These are phyloP conservation scores for Cheilinus undulatus DNA, from an alignment of 2,113 vertebrate species.

Conservation along the genomic window DNA sequence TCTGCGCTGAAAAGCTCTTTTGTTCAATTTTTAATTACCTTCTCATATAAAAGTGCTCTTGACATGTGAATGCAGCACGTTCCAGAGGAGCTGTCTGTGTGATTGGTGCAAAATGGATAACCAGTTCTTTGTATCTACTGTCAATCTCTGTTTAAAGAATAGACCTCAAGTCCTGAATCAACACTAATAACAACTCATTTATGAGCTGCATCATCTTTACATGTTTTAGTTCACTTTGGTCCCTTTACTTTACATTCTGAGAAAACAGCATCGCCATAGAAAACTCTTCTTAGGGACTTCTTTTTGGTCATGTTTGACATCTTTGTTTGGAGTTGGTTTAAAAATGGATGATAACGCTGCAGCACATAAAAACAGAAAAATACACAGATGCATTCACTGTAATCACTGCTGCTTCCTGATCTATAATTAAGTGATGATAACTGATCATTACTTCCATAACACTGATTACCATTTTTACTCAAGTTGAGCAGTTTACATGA, in stretches of 20 bases:
- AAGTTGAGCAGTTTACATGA: neutral
- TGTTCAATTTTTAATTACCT: conserved; percentile 82
- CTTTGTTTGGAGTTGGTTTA: conserved; percentile 22
- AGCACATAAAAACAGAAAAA: conserved; percentile 6
- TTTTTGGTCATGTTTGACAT: conserved; percentile 5
- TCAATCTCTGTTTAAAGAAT: conserved; percentile 55
- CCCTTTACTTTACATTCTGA: conserved; percentile 33
- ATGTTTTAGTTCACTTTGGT: conserved; percentile 40
- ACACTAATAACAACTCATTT: conserved; percentile 45
- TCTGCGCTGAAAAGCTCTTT: conserved; percentile 74
- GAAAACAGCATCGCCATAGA: conserved; percentile 29
- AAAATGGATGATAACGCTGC: conserved; percentile 5
- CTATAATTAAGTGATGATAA: conserved; percentile 26
- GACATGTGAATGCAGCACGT: conserved; percentile 66
- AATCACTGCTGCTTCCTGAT: conserved; percentile 29
- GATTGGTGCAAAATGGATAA: conserved; percentile 73
- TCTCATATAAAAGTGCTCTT: conserved; percentile 73
- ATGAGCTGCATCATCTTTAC: conserved; percentile 56
- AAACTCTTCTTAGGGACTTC: neutral
- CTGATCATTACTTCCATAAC: conserved; percentile 1
- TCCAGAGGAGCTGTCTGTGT: conserved; percentile 59
- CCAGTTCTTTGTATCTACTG: conserved; percentile 58
- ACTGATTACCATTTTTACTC: neutral
- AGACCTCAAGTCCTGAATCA: conserved; percentile 28
- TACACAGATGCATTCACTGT: conserved; percentile 7